Percentiles rank a stretch among this genome's conserved stretches.
phyloP scores from a whole-genome alignment of 2,113 vertebrate species.

The Hippoglossus stenolepis region DNA sequence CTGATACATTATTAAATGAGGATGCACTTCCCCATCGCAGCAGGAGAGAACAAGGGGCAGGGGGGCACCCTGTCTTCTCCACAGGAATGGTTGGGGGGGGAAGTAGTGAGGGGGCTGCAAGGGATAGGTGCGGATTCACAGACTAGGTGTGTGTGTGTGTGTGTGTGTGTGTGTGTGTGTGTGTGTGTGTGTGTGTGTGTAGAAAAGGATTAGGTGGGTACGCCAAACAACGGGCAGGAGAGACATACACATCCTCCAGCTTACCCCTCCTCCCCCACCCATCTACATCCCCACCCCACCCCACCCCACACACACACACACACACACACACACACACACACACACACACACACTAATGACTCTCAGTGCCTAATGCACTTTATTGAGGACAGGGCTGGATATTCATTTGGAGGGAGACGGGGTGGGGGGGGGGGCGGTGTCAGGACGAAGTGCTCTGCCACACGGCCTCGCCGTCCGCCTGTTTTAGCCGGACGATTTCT shows the following conservation, averaged over 20 bases:
- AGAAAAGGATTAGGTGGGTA: constrained; percentile 63
- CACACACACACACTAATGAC: constrained; percentile 75
- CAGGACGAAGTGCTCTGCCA: constrained; percentile 62
- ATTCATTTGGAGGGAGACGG: constrained; percentile 68
- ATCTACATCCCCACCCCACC: neutral
- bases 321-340: constrained; percentile 37
- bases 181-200: constrained; percentile 17
- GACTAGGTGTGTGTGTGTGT: constrained; percentile 18
- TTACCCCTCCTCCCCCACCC: constrained; percentile 47
- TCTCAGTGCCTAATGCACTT: constrained; percentile 80
- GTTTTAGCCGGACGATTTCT: constrained; percentile 74
- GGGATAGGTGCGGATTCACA: constrained; percentile 56
- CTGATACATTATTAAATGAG: constrained; percentile 99
- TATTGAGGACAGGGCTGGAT: constrained; percentile 75
- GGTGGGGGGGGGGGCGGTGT: constrained; percentile 41
- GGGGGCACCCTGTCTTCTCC: constrained; percentile 79
- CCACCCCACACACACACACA: constrained; percentile 44
- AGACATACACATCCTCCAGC: constrained; percentile 53
- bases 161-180: constrained; percentile 12
- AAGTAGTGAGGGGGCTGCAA: neutral
- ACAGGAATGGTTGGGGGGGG: constrained; percentile 61
- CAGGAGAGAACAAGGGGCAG: constrained; percentile 77
- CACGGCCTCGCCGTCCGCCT: constrained; percentile 59
- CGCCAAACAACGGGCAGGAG: constrained; percentile 57
- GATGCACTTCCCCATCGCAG: constrained; percentile 92